These are phyloP conservation scores for Pardalotus punctatus DNA, from an alignment of 2,113 vertebrate species.

Conservation along the genomic window DNA sequence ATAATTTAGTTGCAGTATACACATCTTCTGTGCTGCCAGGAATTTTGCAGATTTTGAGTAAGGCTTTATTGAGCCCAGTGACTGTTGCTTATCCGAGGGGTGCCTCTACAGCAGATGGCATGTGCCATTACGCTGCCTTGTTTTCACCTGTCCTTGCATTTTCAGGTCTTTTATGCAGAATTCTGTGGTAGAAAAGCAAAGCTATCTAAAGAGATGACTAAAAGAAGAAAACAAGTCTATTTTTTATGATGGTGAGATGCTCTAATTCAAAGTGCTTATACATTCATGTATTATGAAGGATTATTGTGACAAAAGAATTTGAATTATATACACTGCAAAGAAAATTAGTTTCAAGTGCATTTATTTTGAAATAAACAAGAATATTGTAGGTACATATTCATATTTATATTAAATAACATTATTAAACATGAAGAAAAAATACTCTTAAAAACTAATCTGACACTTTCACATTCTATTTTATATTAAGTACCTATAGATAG, in stretches of 20 bases:
- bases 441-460: conserved; percentile 36
- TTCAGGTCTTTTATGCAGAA: neutral
- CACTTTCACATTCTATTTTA: conserved; percentile 42
- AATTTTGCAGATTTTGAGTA: neutral
- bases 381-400: conserved; percentile 7
- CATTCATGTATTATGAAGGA: too few species aligned
- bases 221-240: neutral
- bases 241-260: neutral
- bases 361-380: conserved; percentile 51
- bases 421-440: conserved; percentile 50
- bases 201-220: neutral
- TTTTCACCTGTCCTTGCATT: neutral
- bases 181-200: neutral
- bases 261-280: neutral
- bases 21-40: neutral
- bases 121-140: neutral
- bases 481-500: neutral
- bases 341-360: conserved; percentile 20
- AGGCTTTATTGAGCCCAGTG: neutral
- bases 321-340: neutral
- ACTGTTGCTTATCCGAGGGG: neutral
- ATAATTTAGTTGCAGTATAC: neutral
- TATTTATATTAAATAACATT: conserved; percentile 52
- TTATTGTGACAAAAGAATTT: neutral
- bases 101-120: conserved; percentile 38